phyloP scores from a whole-genome alignment of 1,140 invertebrate species.

The Oedothorax gibbosus region DNA sequence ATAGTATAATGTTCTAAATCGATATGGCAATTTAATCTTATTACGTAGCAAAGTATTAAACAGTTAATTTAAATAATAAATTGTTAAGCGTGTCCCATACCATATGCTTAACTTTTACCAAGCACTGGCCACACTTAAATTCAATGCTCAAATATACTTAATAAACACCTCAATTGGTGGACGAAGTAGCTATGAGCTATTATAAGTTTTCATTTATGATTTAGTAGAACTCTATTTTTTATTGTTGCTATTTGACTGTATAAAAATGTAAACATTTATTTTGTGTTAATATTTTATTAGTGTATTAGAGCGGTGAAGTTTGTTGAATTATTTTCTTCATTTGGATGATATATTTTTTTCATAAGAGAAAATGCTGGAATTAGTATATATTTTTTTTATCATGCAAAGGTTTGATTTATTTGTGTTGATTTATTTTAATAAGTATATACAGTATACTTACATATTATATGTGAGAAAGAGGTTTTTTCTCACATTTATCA shows the following conservation, averaged over 20 bases:
- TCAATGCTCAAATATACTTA: conserved; percentile 34
- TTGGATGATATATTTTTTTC: neutral
- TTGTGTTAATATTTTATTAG: conserved; percentile 19
- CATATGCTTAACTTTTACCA: too few species aligned
- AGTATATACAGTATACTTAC: too few species aligned
- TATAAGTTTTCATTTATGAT: conserved; percentile 22
- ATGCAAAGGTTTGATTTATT: too few species aligned
- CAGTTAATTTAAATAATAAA: too few species aligned
- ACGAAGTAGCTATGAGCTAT: too few species aligned
- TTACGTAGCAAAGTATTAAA: too few species aligned
- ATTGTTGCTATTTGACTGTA: conserved; percentile 14
- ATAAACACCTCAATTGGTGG: conserved; percentile 7
- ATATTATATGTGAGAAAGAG: neutral
- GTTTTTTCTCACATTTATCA: neutral
- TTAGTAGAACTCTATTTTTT: conserved; percentile 13
- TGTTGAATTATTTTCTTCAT: neutral
- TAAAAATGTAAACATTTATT: neutral
- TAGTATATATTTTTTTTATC: too few species aligned
- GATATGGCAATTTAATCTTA: too few species aligned
- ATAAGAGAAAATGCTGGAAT: too few species aligned
- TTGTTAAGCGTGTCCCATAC: too few species aligned
- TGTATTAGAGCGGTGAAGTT: neutral
- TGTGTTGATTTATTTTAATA: too few species aligned
- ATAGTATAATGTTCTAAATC: too few species aligned
- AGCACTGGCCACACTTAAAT: conserved; percentile 21